phyloP scores from a whole-genome alignment of 2,888 invertebrate species.

The Pyralis farinalis region DNA sequence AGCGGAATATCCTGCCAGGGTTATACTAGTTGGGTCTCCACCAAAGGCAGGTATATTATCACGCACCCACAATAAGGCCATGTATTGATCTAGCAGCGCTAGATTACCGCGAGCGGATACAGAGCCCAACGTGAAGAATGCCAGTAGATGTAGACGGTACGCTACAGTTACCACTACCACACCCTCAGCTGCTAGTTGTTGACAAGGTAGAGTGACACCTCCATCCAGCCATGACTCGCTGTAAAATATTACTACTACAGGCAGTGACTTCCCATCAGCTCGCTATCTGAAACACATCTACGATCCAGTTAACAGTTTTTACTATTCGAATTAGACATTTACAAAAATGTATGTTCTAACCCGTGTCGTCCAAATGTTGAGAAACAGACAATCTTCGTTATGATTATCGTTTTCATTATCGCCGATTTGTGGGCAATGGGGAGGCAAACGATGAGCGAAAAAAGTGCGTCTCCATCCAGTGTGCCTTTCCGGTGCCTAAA shows the following conservation, averaged over 20 bases:
- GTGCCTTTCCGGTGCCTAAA: conserved; percentile 85
- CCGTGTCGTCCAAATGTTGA: conserved; percentile 94
- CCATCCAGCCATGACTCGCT: conserved; percentile 81
- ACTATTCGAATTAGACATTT: not conserved
- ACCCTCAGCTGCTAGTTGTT: conserved; percentile 87
- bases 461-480: conserved; percentile 86
- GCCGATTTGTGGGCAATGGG: conserved; percentile 84
- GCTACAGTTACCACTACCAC: conserved; percentile 85
- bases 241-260: conserved; percentile 87
- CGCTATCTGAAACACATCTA: conserved; percentile 57
- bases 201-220: conserved; percentile 81
- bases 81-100: conserved; percentile 91
- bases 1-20: conserved; percentile 90
- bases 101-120: conserved; percentile 88
- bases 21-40: conserved; percentile 89
- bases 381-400: conserved; percentile 92
- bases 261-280: conserved; percentile 76
- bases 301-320: not conserved
- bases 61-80: conserved; percentile 89
- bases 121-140: conserved; percentile 82
- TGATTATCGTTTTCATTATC: conserved; percentile 43
- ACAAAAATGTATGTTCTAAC: conserved; percentile 47
- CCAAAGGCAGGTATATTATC: conserved; percentile 90
- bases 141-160: conserved; percentile 86
- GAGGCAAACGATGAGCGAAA: conserved; percentile 85